Evolutionary conservation across 2,113 vertebrate genomes (phyloP), one percentile per base, ranked within the genome.

Genomic region (Toxotes chatareus): DNA sequence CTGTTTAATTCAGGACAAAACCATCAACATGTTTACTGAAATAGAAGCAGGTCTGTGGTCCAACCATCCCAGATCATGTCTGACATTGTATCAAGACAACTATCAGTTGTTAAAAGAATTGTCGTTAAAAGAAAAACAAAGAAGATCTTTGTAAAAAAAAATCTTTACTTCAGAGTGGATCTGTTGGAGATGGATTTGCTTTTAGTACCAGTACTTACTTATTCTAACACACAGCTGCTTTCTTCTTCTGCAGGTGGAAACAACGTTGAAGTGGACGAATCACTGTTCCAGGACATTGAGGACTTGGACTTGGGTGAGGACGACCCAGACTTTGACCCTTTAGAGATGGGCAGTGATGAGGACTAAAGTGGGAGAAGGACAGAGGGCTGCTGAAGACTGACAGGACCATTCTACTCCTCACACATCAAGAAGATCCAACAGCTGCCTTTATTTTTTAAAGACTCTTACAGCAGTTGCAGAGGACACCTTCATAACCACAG

Each of bases 231-330:
- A 13, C 47, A 19, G 4, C 6, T 42, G 11, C 34, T 57, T 56
- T 68, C 6, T 83, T 55, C 21, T 14, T 83, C 63, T 78, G 56
- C 93, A 98, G 97, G 93, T 93, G 98, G 97, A 87, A 99, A 99
- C 93, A 99, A 90, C 0, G 97, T 99, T 83, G 98, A 99, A 78
- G 98, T 99, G 82, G 98, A 99, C 56, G 98, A 99, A 92, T 99
- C 98, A 1, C 94, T 99, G 57, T 99, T 99, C 91, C 98, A 99
- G 91, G 98, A 99, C 88, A 97, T 99, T 89, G 98, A 99, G 73
- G 98, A 99, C 88, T 93, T 99, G 92, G 97, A 99, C 68, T 88
- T 99, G 88, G 97, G 99, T 23, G 97, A 98, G 79, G 97, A 98
- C 5, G 97, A 98, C 65, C 97, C 97, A 4, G 96, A 98, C 90